phyloP scores from a whole-genome alignment of 2,797 vertebrate species.

The Eleutherodactylus coqui region DNA sequence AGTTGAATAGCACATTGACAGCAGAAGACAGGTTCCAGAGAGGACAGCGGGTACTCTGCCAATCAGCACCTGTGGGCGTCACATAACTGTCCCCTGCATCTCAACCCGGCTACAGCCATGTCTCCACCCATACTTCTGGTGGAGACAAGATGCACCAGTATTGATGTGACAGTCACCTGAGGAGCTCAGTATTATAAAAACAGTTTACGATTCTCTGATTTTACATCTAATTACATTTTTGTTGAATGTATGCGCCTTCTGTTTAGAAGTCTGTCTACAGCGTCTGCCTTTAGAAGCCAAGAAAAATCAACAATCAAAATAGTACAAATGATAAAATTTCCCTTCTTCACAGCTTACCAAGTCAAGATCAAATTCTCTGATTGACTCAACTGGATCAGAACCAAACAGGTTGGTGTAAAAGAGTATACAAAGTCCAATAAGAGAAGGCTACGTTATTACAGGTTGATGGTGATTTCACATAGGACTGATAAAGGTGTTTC shows the following conservation, averaged over 20 bases:
- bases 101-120: too few species aligned
- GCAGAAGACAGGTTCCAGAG: too few species aligned
- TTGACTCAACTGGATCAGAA: slow-evolving; percentile 83
- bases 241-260: not conserved
- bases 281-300: not conserved
- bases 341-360: slow-evolving; percentile 78
- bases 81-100: too few species aligned
- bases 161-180: too few species aligned
- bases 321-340: not conserved
- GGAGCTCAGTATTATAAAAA: too few species aligned
- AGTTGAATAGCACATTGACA: too few species aligned
- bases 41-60: too few species aligned
- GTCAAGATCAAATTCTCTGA: slow-evolving; percentile 77
- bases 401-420: slow-evolving; percentile 47
- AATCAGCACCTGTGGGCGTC: too few species aligned
- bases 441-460: not conserved
- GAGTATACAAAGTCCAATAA: not conserved
- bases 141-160: too few species aligned
- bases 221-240: not conserved
- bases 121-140: too few species aligned
- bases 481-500: not conserved
- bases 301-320: not conserved
- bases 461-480: not conserved
- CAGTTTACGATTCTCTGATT: not conserved
- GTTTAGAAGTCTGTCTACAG: not conserved